Conservation (phyloP, 2,888 invertebrate genomes). For the Andrena haemorrhoa region DNA sequence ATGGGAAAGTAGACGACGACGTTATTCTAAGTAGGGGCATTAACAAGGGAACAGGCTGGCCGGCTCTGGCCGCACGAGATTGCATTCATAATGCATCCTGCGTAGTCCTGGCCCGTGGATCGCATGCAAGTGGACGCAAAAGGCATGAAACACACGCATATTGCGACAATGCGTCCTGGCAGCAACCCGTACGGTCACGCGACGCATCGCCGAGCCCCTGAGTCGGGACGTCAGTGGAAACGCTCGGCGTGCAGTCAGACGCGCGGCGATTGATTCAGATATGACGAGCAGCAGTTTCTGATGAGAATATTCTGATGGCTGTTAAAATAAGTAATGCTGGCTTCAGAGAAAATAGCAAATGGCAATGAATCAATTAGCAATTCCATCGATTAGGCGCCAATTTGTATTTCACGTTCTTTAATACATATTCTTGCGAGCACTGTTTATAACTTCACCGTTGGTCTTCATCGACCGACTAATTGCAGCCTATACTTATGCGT, state of each 20-base stretch:
- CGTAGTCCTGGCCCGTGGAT: slow-evolving; percentile 31
- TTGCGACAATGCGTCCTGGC: slow-evolving; percentile 36
- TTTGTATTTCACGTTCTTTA: not conserved
- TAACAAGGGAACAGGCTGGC: slow-evolving; percentile 2
- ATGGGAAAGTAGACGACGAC: slow-evolving; percentile 16
- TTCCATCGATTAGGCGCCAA: not conserved
- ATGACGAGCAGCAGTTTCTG: no score
- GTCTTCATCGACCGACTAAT: no score
- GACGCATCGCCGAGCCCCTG: slow-evolving; percentile 14
- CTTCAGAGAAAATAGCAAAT: no score
- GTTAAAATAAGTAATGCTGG: no score
- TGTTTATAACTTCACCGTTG: no score
- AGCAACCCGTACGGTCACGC: slow-evolving; percentile 30
- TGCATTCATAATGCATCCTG: slow-evolving; percentile 51
- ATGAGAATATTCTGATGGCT: no score
- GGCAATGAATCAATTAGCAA: not conserved
- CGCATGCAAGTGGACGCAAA: slow-evolving; percentile 42
- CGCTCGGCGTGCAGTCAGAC: slow-evolving; percentile 24
- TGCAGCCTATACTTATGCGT: no score
- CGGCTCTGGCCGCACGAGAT: slow-evolving; percentile 26
- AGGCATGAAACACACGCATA: slow-evolving; percentile 46
- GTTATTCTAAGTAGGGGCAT: slow-evolving; percentile 45
- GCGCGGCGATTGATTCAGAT: not conserved
- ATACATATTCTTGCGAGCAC: no score
- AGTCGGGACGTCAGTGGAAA: slow-evolving; percentile 22